Evolutionary conservation across 1,140 invertebrate genomes (phyloP), one percentile per base, ranked within the genome.

Genomic region (Danaus melanippus): DNA sequence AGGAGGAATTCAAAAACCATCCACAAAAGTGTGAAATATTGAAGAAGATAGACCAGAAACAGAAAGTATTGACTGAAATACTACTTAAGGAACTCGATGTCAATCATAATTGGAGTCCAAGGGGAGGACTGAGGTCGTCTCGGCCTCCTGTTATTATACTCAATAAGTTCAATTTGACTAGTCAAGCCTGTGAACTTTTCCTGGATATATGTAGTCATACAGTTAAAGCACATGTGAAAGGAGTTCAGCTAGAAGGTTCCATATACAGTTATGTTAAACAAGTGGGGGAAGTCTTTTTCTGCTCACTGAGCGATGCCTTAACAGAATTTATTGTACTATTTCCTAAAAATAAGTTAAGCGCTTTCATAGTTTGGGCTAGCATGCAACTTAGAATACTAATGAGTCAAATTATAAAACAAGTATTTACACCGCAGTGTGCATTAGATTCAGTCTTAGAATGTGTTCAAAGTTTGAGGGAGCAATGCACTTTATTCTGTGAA

Each of bases 51-150:
- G 93, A 95, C 60, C 89, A 92, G 49, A 90, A 96, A 74, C 92
- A 93, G 12, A 92, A 92, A 67, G 90, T 90, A 32, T 81, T 98
- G 45, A 95, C 95, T 8, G 93, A 96, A 65, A 94, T 96, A 45
- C 83, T 99, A 6, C 92, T 96, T 32, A 93, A 94, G 61, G 97
- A 98, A 79, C 81, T 99, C 40, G 94, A 96, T 80, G 93, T 94
- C 0, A 93, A 92, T 50, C 93, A 94, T 12, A 94, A 96, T 67
- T 94, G 96, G 78, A 97, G 96, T 52, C 87, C 98, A 0, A 93
- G 98, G 82, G 97, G 97, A n/a, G 97, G 97, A 0, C 89, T 98
- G 10, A 87, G 95, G 68, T 95, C 96, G 10, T 94, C 96, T 2
- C 88, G 96, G 47, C 90, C 94, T 62, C 94, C 95, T 6, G 94